A percentile compares a stretch with the other conserved stretches of the same genome.
phyloP scores from a whole-genome alignment of 2,888 invertebrate species.

The Drosophila bunnanda region DNA sequence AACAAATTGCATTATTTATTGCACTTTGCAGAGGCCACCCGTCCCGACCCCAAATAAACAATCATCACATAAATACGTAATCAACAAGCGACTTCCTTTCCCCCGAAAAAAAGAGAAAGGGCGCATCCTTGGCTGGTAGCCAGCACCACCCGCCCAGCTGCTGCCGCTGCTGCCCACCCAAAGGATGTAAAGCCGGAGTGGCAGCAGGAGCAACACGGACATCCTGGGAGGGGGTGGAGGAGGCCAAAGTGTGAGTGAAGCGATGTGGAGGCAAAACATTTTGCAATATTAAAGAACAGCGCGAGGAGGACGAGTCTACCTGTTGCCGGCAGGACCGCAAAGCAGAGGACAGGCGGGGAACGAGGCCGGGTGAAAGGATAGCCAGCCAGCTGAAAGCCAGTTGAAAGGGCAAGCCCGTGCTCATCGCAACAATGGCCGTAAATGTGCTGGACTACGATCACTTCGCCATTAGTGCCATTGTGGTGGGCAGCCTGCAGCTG shows the following conservation, averaged over 20 bases:
- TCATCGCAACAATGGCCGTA: constrained; percentile 79
- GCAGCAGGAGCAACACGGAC: constrained; percentile 20
- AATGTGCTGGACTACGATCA: constrained; percentile 91
- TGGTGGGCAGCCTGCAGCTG: constrained; percentile 93
- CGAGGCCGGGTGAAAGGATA: background rate
- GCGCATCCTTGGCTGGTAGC: constrained; percentile 44
- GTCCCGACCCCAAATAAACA: constrained; percentile 40
- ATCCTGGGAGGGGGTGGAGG: constrained; percentile 1
- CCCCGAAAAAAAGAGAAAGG: constrained; percentile 6
- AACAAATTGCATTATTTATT: constrained; percentile 55
- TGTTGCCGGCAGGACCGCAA: constrained; percentile 31
- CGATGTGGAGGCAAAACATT: constrained; percentile 49
- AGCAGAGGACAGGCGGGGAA: background rate
- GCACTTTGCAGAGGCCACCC: constrained; percentile 45
- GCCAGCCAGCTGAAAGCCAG: constrained; percentile 13
- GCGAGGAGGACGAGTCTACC: constrained; percentile 23
- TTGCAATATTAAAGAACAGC: constrained; percentile 49
- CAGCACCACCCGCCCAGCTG: constrained; percentile 30
- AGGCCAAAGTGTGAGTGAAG: constrained; percentile 18
- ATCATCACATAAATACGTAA: constrained; percentile 54
- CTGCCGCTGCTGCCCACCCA: background rate
- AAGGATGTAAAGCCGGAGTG: constrained; percentile 37
- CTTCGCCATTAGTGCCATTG: constrained; percentile 94
- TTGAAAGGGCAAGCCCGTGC: background rate
- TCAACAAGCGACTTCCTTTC: constrained; percentile 34